Evolutionary conservation across 2,113 vertebrate species (phyloP), one percentile per base, ranked within the genome.

Genomic region (Alethe diademata): DNA sequence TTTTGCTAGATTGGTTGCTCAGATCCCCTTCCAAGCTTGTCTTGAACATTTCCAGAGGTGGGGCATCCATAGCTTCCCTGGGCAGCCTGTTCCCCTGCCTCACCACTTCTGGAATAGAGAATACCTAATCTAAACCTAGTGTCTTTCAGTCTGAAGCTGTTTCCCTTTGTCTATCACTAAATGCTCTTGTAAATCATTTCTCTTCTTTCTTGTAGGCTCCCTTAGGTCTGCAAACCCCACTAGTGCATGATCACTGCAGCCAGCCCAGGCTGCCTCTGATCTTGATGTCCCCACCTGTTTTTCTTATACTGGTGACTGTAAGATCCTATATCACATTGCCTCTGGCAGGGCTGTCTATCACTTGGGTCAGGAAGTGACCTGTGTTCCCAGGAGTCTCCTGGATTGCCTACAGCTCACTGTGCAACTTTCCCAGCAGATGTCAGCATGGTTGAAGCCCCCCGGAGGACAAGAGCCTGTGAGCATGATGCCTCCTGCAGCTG

Each of bases 401-500:
- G 9, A 38, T 28, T n/a, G 15, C 38, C 33, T 61, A 24, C 15
- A 12, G 23, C 15, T 38, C 23, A 28, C 6, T 28, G 28, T n/a
- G 47, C 19, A 24, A 24, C 4, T n/a, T 70, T 70, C 38, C 47
- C 38, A 53, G 54, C 33, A 45, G 33, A 53, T 16, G 7, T 38
- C 3, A 3, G 28, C 14, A 18, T 61, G 28, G 22, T 7, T 45
- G 14, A 45, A 45, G 7, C 5, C 3, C 17, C 28, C 1, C 2
- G 24, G 29, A 17, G 25, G 10, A 75, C 12, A 42, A 29, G 19
- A 58, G 11, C 16, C 25, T 28, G 38, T 23, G 72, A 45, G 12
- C 33, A 33, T 3, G 9, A 31, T 57, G 24, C 16, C 10, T 66
- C 10, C 51, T 35, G 10, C 8, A 50, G 12, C 16, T 58, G 71